Conservation (phyloP, 2,888 invertebrate species). For the Apotomis betuletana region DNA sequence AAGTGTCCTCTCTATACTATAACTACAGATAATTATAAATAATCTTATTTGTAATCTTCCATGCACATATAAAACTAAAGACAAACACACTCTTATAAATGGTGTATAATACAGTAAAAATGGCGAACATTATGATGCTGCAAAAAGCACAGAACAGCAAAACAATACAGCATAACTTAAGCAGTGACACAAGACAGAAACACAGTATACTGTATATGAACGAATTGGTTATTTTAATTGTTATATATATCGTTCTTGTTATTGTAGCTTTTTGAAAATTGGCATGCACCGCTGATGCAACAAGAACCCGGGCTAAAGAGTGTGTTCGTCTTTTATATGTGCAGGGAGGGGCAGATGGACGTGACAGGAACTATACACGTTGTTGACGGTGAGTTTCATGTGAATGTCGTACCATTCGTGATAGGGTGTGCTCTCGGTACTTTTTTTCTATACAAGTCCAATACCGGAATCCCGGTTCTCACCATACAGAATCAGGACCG, state of each 20-base stretch:
- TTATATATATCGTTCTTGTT: slow-evolving; percentile 61
- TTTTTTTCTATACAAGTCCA: no score
- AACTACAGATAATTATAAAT: slow-evolving; percentile 56
- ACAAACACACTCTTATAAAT: slow-evolving; percentile 80
- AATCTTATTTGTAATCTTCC: slow-evolving; percentile 71
- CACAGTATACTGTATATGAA: slow-evolving; percentile 48
- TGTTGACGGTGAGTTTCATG: slow-evolving; percentile 57
- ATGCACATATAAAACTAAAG: slow-evolving; percentile 83
- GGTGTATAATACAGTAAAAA: slow-evolving; percentile 53
- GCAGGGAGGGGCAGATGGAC: slow-evolving; percentile 70
- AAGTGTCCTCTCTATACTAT: slow-evolving; percentile 47
- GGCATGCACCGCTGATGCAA: slow-evolving; percentile 78
- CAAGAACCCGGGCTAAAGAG: slow-evolving; percentile 70
- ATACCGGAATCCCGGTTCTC: no score
- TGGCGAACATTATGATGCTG: slow-evolving; percentile 55
- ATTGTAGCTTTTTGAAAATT: slow-evolving; percentile 77
- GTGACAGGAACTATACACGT: slow-evolving; percentile 51
- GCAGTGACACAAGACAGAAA: slow-evolving; percentile 59
- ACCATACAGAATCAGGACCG: no score
- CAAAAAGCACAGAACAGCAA: slow-evolving; percentile 54
- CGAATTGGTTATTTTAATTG: slow-evolving; percentile 51
- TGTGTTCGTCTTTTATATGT: slow-evolving; percentile 84
- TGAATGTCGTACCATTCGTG: slow-evolving; percentile 1
- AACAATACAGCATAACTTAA: slow-evolving; percentile 48
- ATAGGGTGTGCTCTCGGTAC: no score